Base-by-base conservation (phyloP, 2,888 invertebrate genomes). In the Cephus rjabovi region DNA sequence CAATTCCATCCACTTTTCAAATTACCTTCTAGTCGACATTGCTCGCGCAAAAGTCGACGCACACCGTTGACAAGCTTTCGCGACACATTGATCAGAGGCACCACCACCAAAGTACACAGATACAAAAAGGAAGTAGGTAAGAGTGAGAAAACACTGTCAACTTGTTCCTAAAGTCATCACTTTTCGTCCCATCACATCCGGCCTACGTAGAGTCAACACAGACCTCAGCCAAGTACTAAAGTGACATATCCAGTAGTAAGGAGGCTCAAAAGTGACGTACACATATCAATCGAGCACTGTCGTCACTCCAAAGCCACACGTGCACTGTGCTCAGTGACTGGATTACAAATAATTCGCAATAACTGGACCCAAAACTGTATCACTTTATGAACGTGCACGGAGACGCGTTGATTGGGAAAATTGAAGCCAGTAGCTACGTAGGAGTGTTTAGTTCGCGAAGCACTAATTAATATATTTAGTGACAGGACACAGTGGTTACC, bases 11-110 rank as follows among this genome's bases (percentile, higher is more conserved):
- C 23, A 56, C 15, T 56, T 56, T 23, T 56, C 82, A 83, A 85
- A 81, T 85, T 85, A 85, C 84, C 84, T 85, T 73, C 81, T 85
- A 79, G 79, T 79, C 78, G 84, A 85, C 84, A 85, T 83, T 37
- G 76, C 81, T 70, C 34, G 76, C 73, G 75, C 71, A 78, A 77
- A 73, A 34, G 77, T 35, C 70, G 69, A 69, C 75, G 23, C 75
- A 34, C 56, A 23, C 23, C 56, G 56, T 23, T 2, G 56, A 56
- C 23, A 56, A 56, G 23, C 23, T 23, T 56, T 56, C 23, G 15
- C 56, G 56, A 56, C 56, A 23, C 56, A 56, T 56, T 9, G 56
- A 56, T 56, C 23, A 23, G 23, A 23, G 23, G 2, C 56, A 56
- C 56, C 9, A 1, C 9, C 56, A 56, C 23, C 23, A 56, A 56